Conservation (phyloP, 2,113 vertebrate genomes). For the Panthera leo region DNA sequence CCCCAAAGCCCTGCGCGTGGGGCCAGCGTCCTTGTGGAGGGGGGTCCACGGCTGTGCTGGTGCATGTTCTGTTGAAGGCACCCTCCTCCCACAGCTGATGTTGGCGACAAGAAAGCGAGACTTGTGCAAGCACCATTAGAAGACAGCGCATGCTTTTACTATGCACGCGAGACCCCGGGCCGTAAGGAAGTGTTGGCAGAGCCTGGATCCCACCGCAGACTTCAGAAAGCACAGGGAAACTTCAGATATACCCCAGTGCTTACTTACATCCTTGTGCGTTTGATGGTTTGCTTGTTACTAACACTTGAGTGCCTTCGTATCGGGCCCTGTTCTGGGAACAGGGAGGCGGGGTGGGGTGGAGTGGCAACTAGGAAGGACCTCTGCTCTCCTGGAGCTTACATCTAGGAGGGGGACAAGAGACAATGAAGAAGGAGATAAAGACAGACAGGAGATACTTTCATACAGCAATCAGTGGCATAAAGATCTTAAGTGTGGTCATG, state of each 20-base stretch:
- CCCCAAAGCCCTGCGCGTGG: neutral
- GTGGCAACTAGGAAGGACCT: neutral
- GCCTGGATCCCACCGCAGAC: neutral
- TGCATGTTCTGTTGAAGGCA: neutral
- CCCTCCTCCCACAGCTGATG: neutral
- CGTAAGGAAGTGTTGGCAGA: neutral
- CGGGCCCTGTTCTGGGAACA: neutral
- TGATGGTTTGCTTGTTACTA: neutral
- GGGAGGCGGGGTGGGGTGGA: neutral
- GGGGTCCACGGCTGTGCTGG: neutral
- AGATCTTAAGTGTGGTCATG: fast-evolving
- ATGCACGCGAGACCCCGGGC: neutral
- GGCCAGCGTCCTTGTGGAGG: neutral
- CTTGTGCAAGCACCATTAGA: fast-evolving
- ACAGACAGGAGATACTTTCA: neutral
- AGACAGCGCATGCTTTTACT: fast-evolving
- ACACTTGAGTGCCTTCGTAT: fast-evolving
- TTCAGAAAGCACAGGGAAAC: neutral
- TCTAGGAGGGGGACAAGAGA: neutral
- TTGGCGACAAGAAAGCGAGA: neutral
- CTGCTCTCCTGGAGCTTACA: neutral
- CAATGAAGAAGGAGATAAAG: neutral
- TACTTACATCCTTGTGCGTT: fast-evolving
- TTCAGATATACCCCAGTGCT: neutral
- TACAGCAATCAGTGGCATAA: fast-evolving